Evolutionary conservation across 2,888 invertebrate genomes (phyloP), one percentile per base, ranked within the genome.

Genomic region (Clanis bilineata): DNA sequence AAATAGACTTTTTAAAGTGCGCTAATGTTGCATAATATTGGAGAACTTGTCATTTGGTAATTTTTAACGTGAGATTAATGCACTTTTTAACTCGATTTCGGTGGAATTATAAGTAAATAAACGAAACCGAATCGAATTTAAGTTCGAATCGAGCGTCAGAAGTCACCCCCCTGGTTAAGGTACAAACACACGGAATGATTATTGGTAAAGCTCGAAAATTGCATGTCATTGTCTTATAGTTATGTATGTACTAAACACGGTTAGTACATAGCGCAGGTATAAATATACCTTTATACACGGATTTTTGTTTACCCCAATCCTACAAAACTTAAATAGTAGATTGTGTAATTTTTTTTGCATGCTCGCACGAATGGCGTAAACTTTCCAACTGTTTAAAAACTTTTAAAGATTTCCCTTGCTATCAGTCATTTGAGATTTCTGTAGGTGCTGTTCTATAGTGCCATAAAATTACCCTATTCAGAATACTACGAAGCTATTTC

Each of bases 311-410:
- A 51, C 32, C 18, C 6, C 10, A 9, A 4, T 10, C 51, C 32
- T 32, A 32, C 32, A 28, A 51, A 51, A 51, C 51, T 51, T 51
- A 51, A 51, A 51, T 51, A 51, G 51, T 51, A 3, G 18, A 51
- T 18, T 45, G 9, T 57, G 36, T 45, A 45, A 57, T 45, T 45
- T 45, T 45, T 57, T 32, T 44, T 57, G 45, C 36, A 57, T 44
- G 57, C 57, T 45, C 57, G 57, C 57, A 57, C 57, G 44, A 45
- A 36, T 57, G 36, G 44, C 22, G 43, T 45, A 45, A 45, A 45
- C 22, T 10, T 57, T 57, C 12, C 32, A 57, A 57, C 36, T 32
- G 44, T 22, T 44, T 28, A 44, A 44, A 18, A 57, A 57, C 22
- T 45, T 32, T 15, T 36, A 22, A 18, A 32, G 22, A 36, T 32